Percentiles rank a stretch among this genome's conserved stretches.
These are phyloP conservation scores for Cricetomys ansorgei DNA, from an alignment of 2,113 vertebrate genomes.

Conservation along the genomic window DNA sequence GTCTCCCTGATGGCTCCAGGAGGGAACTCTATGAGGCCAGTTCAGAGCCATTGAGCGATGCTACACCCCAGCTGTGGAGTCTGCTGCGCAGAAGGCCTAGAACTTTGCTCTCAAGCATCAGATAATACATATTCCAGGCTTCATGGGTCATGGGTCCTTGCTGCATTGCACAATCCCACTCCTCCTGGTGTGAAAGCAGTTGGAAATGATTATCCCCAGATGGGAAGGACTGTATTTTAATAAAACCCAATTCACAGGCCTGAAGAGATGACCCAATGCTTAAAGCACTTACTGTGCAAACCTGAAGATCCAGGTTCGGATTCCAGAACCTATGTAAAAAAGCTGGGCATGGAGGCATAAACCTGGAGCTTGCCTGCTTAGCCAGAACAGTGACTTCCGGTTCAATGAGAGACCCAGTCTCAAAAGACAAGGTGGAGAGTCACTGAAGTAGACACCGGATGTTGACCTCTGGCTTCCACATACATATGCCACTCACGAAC, in stretches of 20 bases:
- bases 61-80: neutral
- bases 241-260: neutral
- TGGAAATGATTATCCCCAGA: fast-evolving
- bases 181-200: neutral
- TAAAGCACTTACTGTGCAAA: neutral
- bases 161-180: neutral
- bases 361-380: neutral
- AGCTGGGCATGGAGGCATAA: neutral
- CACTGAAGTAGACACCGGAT: neutral
- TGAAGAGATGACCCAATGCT: no score
- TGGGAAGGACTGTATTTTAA: neutral
- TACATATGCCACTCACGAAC: neutral
- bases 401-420: neutral
- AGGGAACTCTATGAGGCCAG: neutral
- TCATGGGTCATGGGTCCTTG: neutral
- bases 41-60: neutral
- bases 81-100: neutral
- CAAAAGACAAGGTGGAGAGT: no score
- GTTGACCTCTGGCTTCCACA: neutral
- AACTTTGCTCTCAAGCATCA: neutral
- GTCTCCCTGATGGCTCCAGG: neutral
- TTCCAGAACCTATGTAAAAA: neutral
- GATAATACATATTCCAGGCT: neutral
- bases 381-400: neutral
- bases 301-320: neutral